Evolutionary conservation across 2,797 vertebrate genomes (phyloP).

Genomic region (Poecilia gillii): DNA sequence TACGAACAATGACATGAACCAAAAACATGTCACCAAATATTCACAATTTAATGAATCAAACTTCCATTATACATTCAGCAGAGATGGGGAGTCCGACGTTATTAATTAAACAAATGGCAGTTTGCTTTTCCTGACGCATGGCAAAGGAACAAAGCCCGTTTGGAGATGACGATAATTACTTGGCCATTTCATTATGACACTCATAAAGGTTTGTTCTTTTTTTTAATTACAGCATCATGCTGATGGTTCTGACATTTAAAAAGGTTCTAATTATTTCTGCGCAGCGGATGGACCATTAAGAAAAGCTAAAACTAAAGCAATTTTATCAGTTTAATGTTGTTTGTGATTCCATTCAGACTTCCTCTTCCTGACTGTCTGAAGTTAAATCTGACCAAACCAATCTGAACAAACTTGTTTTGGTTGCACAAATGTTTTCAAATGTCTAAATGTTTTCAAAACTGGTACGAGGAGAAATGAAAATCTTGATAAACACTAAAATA

Average conservation of each 20-base stretch:
- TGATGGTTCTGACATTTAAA: constrained; percentile 70
- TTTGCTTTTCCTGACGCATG: constrained; percentile 36
- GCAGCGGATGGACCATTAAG: constrained; percentile 57
- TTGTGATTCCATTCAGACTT: constrained; percentile 43
- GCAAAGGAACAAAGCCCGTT: constrained; percentile 56
- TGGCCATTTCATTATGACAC: constrained; percentile 65
- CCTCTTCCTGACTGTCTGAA: constrained; percentile 1
- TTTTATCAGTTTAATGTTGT: constrained; percentile 44
- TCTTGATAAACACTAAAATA: too few relatives aligned
- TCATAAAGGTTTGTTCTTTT: constrained; percentile 71
- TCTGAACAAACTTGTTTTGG: background rate
- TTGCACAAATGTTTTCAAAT: too few relatives aligned
- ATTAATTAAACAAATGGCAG: constrained; percentile 63
- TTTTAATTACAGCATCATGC: constrained; percentile 69
- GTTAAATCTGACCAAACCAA: background rate
- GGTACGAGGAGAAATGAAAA: too few relatives aligned
- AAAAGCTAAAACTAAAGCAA: constrained; percentile 42
- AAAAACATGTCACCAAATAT: constrained; percentile 56
- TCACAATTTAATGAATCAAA: constrained; percentile 43
- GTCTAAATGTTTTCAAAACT: too few relatives aligned
- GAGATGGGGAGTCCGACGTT: constrained; percentile 43
- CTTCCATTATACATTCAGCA: constrained; percentile 43
- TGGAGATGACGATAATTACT: constrained; percentile 52
- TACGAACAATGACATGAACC: constrained; percentile 5
- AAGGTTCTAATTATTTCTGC: constrained; percentile 71